Conservation (phyloP, 2,888 invertebrate genomes). For the Ectobius pallidus region DNA sequence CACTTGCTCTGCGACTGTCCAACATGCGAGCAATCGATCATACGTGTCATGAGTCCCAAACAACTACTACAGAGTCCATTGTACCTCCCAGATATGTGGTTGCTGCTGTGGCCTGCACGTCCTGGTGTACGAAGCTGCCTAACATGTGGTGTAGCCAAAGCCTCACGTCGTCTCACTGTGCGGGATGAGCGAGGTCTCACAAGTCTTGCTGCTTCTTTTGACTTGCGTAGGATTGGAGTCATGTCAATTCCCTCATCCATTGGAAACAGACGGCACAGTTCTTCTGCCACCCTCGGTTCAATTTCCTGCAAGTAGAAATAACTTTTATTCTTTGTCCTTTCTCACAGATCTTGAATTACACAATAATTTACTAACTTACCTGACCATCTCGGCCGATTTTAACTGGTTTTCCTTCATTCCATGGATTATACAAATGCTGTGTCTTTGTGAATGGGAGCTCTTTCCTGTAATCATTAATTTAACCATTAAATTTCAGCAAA, state of each 20-base stretch:
- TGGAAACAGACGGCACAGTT: constrained; percentile 90
- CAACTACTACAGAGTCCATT: constrained; percentile 40
- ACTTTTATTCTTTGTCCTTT: neutral
- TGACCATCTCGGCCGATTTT: constrained; percentile 96
- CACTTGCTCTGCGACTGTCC: constrained; percentile 16
- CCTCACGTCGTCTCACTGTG: constrained; percentile 9
- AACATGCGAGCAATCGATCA: constrained; percentile 21
- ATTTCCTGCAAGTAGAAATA: constrained; percentile 54
- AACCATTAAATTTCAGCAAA: too few species aligned
- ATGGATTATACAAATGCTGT: constrained; percentile 91
- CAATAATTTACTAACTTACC: constrained; percentile 22
- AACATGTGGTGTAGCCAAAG: constrained; percentile 13
- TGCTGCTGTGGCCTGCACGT: constrained; percentile 16
- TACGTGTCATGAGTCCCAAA: constrained; percentile 36
- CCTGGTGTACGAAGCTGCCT: constrained; percentile 7
- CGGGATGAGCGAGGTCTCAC: constrained; percentile 52
- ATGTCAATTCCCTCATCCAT: constrained; percentile 90
- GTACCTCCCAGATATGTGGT: constrained; percentile 39
- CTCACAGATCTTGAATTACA: too few species aligned
- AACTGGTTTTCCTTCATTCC: constrained; percentile 98
- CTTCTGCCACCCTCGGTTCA: constrained; percentile 63
- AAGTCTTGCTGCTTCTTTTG: constrained; percentile 76
- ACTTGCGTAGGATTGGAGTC: constrained; percentile 82
- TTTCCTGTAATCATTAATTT: constrained; percentile 62
- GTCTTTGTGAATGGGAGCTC: constrained; percentile 93